phyloP scores from a whole-genome alignment of 2,113 vertebrate species.

The Brachypteracias leptosomus region DNA sequence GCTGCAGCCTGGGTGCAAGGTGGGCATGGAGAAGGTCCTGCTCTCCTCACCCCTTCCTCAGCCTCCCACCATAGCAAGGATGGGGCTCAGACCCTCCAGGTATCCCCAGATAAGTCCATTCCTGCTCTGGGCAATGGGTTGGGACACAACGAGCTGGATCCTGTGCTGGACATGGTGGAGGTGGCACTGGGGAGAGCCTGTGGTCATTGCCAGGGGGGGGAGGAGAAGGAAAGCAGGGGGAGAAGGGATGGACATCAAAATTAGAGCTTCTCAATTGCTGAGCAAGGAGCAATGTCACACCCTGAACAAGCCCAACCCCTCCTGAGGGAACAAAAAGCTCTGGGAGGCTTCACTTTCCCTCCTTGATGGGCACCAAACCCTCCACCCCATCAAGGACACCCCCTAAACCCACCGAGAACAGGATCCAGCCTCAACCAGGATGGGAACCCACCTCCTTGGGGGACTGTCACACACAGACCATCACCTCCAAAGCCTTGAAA shows the following conservation, averaged over 20 bases:
- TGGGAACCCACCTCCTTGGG: not conserved
- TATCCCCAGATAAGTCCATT: not conserved
- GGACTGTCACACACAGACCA: accelerated
- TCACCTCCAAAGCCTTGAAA: constrained; percentile 31
- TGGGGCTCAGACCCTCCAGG: not conserved
- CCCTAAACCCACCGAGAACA: accelerated
- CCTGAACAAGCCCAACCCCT: accelerated
- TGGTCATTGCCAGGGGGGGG: not conserved
- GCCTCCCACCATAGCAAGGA: not conserved
- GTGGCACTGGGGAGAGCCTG: not conserved
- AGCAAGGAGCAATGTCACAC: not conserved
- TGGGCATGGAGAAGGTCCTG: not conserved
- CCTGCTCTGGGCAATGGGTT: not conserved
- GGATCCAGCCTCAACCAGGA: accelerated
- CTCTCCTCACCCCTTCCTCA: not conserved
- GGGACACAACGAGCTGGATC: not conserved
- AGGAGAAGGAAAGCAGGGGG: not conserved
- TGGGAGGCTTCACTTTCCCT: accelerated
- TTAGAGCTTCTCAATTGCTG: not conserved
- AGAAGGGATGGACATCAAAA: not conserved
- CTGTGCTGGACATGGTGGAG: not conserved
- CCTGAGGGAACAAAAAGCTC: not conserved
- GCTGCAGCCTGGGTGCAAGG: not conserved
- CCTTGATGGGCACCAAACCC: accelerated
- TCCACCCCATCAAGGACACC: accelerated